Evolutionary conservation across 2,797 vertebrate genomes (phyloP).

Genomic region (Jordanella pulchra): DNA sequence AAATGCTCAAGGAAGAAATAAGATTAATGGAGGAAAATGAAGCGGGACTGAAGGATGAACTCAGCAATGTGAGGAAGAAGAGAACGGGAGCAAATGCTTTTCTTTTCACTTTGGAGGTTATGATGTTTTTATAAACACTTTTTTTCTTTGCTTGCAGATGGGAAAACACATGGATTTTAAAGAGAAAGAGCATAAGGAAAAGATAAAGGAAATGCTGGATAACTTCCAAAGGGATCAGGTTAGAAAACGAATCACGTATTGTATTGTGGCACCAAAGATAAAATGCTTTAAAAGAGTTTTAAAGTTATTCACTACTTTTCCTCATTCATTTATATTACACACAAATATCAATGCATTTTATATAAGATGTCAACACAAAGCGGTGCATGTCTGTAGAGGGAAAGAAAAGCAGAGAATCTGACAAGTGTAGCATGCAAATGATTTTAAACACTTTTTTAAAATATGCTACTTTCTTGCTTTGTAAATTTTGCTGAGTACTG

Average conservation of each 20-base stretch:
- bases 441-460: not conserved
- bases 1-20: slow-evolving; percentile 80
- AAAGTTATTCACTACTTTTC: not conserved
- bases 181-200: slow-evolving; percentile 80
- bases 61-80: slow-evolving; percentile 73
- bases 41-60: slow-evolving; percentile 84
- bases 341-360: not conserved
- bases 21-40: slow-evolving; percentile 82
- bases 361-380: not conserved
- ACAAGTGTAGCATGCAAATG: not conserved
- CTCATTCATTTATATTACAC: not conserved
- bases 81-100: not conserved
- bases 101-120: slow-evolving; percentile 1
- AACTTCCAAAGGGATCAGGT: slow-evolving; percentile 89
- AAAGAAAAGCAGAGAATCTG: not conserved
- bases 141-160: slow-evolving; percentile 68
- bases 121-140: slow-evolving; percentile 7
- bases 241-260: not conserved
- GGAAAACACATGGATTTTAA: slow-evolving; percentile 77
- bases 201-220: slow-evolving; percentile 77
- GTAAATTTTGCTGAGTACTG: not conserved
- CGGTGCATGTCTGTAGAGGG: not conserved
- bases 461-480: not conserved
- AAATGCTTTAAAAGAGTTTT: not conserved
- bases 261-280: not conserved